Conservation (phyloP, 37 sponge, comb jelly and placozoan genomes). For the Chondrilla cf. caribensis region DNA sequence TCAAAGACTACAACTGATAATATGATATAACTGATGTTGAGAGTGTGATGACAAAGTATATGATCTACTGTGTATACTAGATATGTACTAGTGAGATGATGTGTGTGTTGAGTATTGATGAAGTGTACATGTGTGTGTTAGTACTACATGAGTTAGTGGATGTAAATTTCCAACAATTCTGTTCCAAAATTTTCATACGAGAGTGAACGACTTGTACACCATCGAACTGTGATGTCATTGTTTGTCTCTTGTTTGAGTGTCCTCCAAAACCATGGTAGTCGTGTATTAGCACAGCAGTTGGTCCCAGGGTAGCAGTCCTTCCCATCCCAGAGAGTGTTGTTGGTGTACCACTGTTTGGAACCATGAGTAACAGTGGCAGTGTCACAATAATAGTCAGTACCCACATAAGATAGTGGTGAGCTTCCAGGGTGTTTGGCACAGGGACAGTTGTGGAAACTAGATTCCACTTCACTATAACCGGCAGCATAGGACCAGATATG, state of each 20-base stretch:
- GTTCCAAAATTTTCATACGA: no score
- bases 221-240: constrained; percentile 16
- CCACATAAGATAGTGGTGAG: constrained; percentile 18
- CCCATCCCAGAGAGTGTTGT: constrained; percentile 15
- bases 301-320: constrained; percentile 13
- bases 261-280: constrained; percentile 14
- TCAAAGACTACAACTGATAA: no score
- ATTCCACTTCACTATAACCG: neutral
- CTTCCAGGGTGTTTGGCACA: neutral
- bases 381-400: neutral
- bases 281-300: constrained; percentile 1
- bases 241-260: neutral
- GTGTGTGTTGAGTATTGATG: no score
- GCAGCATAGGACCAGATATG: constrained; percentile 29
- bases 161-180: no score
- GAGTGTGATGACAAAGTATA: no score
- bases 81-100: no score
- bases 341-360: neutral
- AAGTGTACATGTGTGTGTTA: no score
- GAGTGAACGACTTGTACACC: neutral
- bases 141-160: no score
- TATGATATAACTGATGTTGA: no score
- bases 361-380: neutral
- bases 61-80: no score
- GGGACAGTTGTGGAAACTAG: constrained; percentile 11